Evolutionary conservation across 2,888 invertebrate genomes (phyloP), one percentile per base, ranked within the genome.

Genomic region (Noctuana brunneofusca): DNA sequence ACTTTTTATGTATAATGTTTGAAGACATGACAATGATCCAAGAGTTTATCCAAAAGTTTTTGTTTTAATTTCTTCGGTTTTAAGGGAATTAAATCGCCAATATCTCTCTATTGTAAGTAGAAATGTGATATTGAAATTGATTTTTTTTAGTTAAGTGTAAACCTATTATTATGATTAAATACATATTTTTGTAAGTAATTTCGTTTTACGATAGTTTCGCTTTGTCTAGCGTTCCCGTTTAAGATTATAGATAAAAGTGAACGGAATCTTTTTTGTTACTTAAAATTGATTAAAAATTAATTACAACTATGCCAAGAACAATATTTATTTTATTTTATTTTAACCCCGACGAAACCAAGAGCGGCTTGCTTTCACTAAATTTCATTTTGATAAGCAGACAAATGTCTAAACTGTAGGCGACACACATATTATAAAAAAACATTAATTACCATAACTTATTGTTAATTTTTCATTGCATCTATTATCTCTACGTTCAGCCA

Each of bases 101-200:
- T 89, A 89, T 90, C 90, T 91, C 88, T 90, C 90, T 89, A 89
- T 89, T 89, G 79, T 92, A 88, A 91, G 90, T 92, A 92, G 92
- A 90, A 85, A 89, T 92, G 92, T 92, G 92, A 92, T 92, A 92
- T 91, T 91, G 91, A 90, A 90, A 81, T 90, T 87, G 83, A 84
- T 86, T 89, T 88, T 68, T 46, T 84, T 79, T 78, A 81, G 77
- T 83, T 89, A 87, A 85, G 79, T 86, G 82, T 89, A 89, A 84
- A 87, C 87, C 87, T 89, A 88, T 86, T 82, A 75, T 80, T 87
- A 83, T 80, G 77, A 75, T 84, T 84, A 80, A 83, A 87, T 83
- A 83, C 75, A 87, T 90, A 89, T 89, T 90, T 91, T 90, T 89
- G 86, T 90, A 90, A 88, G 89, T 90, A 89, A 80, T 83, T 84